Base-by-base conservation (phyloP, 2,113 vertebrate genomes). In the Trogon surrucura region DNA sequence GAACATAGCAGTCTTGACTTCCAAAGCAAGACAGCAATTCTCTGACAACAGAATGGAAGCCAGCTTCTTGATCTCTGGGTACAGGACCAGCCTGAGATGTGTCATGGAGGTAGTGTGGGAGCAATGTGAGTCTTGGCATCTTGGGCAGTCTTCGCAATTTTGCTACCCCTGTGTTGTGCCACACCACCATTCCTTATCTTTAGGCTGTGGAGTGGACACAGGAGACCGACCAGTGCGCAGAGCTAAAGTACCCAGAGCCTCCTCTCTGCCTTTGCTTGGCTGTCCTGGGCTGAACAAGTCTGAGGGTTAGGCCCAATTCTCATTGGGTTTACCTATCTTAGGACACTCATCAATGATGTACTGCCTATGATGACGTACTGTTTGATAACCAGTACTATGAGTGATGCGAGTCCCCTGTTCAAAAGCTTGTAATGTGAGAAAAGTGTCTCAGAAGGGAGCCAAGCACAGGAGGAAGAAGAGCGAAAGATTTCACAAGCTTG, bases 141-240 rank as follows among this genome's bases (percentile, higher is more conserved):
- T 41, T 41, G 41, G 10, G 41, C 41, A 41, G 41, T 41, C 41
- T 41, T 41, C 10, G 41, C 41, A 41, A 41, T 41, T 41, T 41
- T 41, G 41, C 41, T 41, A 41, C 41, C 41, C 41, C 41, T 41
- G 13, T 41, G 41, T 41, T 41, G 41, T 41, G 41, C 13, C 41
- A 41, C 41, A 41, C 41, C 41, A 41, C 41, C 41, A 41, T 41
- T 41, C 41, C 41, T 41, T 41, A 41, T 41, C 41, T 41, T 41
- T 41, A 41, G 41, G 10, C 41, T 41, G 13, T 41, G 41, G 41
- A 41, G 41, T 41, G 41, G 29, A 38, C 16, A 3, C 2, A 1
- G 16, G 36, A 65, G 51, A 58, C 25, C 0, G 3, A 17, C 16
- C 5, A 4, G 4, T 41, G 15, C 30, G 11, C 25, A 60, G 38